Evolutionary conservation across 1,140 invertebrate genomes (phyloP), one percentile per base, ranked within the genome.

Genomic region (Lepidurus packardi): DNA sequence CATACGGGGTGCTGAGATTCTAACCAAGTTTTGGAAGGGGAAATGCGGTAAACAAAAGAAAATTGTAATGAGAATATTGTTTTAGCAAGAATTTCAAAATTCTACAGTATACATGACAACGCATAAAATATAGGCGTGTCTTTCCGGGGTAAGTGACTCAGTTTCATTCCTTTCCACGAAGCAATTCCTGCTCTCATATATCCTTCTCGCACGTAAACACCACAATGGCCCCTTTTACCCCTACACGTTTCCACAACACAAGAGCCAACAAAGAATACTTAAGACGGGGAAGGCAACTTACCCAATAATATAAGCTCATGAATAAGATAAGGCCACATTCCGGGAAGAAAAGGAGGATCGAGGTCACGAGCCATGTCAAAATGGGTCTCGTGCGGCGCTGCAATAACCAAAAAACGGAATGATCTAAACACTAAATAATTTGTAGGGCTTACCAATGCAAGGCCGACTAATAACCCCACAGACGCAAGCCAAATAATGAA

Each of bases 271-370:
- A n/a, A 21, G 43, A 11, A 79, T 16, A 53, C 24, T 76, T 80
- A 76, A n/a, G 76, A 44, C 34, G 47, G 74, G 1, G 76, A 47
- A 42, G 7, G 53, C 21, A 53, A 84, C 85, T 87, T 86, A 91
- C 90, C 90, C 90, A 91, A 82, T 90, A 88, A 81, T 89, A 87
- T 43, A 91, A 88, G 76, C 89, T 89, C 90, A 91, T 90, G 82
- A 90, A 91, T 80, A 90, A 88, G 44, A 90, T 89, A 81, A 91
- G 86, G 80, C 88, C 89, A 80, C 89, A 89, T 84, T 91, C 90
- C 10, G 89, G 90, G 81, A 91, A 90, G 76, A 89, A 87, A 75
- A 90, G 87, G 21, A 90, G 83, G 42, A 89, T 89, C 24, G 90
- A 87, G 41, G 89, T 85, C 80, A 91, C 89, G 82, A 90, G 84